Evolutionary conservation across 2,888 invertebrate genomes (phyloP).

Genomic region (Brachypterus glaber): DNA sequence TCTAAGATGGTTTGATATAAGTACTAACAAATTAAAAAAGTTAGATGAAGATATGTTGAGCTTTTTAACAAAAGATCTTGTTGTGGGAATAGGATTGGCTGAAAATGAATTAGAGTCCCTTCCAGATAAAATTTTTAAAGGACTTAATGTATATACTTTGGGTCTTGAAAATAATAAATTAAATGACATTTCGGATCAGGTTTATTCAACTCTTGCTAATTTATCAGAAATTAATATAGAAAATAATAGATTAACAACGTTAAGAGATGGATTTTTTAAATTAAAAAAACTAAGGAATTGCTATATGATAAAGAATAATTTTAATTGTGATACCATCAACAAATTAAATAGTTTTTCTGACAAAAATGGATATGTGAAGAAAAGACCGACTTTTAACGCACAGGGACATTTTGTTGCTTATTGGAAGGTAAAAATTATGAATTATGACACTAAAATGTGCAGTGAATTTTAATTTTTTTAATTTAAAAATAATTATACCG

Average conservation of each 20-base stretch:
- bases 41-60: constrained; percentile 8
- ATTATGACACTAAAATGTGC: too few species aligned
- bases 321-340: neutral
- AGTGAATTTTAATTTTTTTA: too few species aligned
- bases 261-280: neutral
- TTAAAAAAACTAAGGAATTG: neutral
- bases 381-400: too few species aligned
- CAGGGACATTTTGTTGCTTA: too few species aligned
- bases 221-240: neutral
- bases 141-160: constrained; percentile 3
- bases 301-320: neutral
- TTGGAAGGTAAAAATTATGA: too few species aligned
- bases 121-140: constrained; percentile 9
- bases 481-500: too few species aligned
- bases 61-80: constrained; percentile 9
- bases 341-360: neutral
- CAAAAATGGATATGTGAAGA: neutral
- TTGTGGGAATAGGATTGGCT: constrained; percentile 7
- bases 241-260: neutral
- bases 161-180: constrained; percentile 11
- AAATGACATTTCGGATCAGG: constrained; percentile 3
- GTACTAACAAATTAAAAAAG: constrained; percentile 7
- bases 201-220: neutral
- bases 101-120: constrained; percentile 10
- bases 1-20: constrained; percentile 10